Percentiles rank a stretch among this genome's conserved stretches.
These are phyloP conservation scores for Zaprionus gabonicus DNA, from an alignment of 1,140 invertebrate genomes.

Conservation along the genomic window DNA sequence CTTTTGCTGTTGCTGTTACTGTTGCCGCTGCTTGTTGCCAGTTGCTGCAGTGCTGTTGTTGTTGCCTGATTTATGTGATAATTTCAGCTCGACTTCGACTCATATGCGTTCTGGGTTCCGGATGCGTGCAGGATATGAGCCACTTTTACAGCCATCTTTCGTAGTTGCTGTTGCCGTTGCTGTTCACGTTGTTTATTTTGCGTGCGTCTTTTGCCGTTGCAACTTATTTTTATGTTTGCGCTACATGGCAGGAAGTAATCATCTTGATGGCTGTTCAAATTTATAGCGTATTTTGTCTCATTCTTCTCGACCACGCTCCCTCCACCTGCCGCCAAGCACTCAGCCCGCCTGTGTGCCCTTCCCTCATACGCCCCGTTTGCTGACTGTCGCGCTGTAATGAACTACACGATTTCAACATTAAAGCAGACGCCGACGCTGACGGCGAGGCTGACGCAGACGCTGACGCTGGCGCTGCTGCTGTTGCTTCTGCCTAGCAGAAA, in stretches of 20 bases:
- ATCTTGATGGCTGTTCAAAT: conserved; percentile 82
- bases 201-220: conserved; percentile 56
- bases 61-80: conserved; percentile 79
- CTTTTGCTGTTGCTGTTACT: conserved; percentile 15
- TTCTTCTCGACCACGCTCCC: not conserved
- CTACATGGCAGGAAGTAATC: conserved; percentile 80
- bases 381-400: conserved; percentile 58
- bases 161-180: conserved; percentile 36
- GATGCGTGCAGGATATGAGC: conserved; percentile 80
- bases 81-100: conserved; percentile 64
- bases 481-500: conserved; percentile 18
- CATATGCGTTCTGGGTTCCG: conserved; percentile 73
- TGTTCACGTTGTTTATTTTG: conserved; percentile 65
- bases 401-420: conserved; percentile 81
- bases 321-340: conserved; percentile 8
- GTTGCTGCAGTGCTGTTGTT: conserved; percentile 43
- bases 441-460: too few relatives aligned
- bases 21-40: conserved; percentile 25
- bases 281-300: conserved; percentile 68
- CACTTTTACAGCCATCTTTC: conserved; percentile 80
- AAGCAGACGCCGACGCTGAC: conserved; percentile 43
- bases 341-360: conserved; percentile 13
- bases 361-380: conserved; percentile 12
- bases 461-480: not conserved
- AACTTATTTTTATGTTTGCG: conserved; percentile 81